Percentiles rank a stretch among this genome's conserved stretches.
Conservation (phyloP, 2,113 vertebrate genomes). For the Lagopus muta region DNA sequence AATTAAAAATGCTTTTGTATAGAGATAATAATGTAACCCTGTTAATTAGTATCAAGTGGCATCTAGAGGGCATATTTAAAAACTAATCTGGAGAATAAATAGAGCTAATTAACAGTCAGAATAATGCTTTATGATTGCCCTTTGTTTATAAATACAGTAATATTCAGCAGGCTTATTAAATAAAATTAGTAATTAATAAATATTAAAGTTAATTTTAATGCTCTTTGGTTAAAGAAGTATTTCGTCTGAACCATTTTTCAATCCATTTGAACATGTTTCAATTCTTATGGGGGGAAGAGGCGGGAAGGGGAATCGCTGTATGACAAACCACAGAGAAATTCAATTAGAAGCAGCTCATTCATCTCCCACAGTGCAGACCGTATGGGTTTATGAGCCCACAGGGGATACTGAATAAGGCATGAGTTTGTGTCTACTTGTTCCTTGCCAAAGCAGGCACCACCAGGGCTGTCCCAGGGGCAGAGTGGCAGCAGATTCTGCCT, state of each 20-base stretch:
- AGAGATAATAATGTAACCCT: slow-evolving; percentile 78
- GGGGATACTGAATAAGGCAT: fast-evolving
- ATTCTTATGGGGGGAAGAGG: background rate
- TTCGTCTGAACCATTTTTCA: background rate
- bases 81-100: slow-evolving; percentile 81
- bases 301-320: background rate
- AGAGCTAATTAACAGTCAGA: slow-evolving; percentile 79
- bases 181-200: slow-evolving; percentile 70
- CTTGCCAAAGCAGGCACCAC: background rate
- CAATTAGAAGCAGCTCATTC: background rate
- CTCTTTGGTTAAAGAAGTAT: background rate
- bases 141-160: slow-evolving; percentile 78
- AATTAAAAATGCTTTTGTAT: slow-evolving; percentile 82
- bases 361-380: background rate
- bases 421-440: fast-evolving
- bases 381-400: fast-evolving
- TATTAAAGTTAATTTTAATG: slow-evolving; percentile 63
- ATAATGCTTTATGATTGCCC: slow-evolving; percentile 75
- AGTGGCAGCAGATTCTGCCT: background rate
- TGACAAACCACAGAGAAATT: background rate
- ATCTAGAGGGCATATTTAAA: slow-evolving; percentile 82
- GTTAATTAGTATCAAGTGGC: slow-evolving; percentile 82
- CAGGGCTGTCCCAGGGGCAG: fast-evolving
- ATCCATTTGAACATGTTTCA: fast-evolving
- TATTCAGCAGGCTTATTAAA: slow-evolving; percentile 56